Percentiles rank a stretch among this genome's conserved stretches.
Conservation (phyloP, 1,140 invertebrate species). For the Semibalanus balanoides region DNA sequence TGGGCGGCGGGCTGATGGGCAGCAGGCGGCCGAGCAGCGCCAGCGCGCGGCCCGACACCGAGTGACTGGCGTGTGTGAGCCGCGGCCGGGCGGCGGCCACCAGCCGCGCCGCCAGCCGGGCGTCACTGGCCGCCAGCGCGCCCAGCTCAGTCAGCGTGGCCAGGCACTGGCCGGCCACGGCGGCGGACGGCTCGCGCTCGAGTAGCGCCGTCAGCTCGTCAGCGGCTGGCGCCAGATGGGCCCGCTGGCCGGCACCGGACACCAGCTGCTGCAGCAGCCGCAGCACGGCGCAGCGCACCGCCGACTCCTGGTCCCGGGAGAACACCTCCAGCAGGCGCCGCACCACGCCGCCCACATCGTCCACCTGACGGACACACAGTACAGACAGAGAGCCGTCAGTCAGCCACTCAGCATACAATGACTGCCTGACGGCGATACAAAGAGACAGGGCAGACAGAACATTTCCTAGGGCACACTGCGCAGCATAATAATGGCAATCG, state of each 20-base stretch:
- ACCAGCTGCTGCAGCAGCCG: neutral
- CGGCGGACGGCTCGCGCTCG: neutral
- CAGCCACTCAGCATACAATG: no score
- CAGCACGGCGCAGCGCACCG: neutral
- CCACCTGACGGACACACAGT: neutral
- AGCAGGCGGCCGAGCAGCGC: neutral
- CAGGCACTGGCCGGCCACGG: neutral
- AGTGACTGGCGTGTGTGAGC: neutral
- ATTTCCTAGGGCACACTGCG: no score
- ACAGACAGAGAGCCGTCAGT: no score
- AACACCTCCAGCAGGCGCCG: neutral
- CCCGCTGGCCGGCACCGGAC: neutral
- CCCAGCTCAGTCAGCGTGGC: neutral
- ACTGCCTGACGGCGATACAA: no score
- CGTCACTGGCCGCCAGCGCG: neutral
- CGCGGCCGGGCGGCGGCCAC: neutral
- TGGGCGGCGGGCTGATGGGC: neutral
- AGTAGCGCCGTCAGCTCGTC: neutral
- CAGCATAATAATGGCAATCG: no score
- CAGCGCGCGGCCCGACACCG: neutral
- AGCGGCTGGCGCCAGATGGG: neutral
- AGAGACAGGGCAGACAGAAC: no score
- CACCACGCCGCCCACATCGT: conserved; percentile 1
- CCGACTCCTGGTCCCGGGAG: neutral
- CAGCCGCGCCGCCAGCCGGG: neutral